These are phyloP conservation scores for Eidolon helvum DNA, from an alignment of 2,113 vertebrate species.

Conservation along the genomic window DNA sequence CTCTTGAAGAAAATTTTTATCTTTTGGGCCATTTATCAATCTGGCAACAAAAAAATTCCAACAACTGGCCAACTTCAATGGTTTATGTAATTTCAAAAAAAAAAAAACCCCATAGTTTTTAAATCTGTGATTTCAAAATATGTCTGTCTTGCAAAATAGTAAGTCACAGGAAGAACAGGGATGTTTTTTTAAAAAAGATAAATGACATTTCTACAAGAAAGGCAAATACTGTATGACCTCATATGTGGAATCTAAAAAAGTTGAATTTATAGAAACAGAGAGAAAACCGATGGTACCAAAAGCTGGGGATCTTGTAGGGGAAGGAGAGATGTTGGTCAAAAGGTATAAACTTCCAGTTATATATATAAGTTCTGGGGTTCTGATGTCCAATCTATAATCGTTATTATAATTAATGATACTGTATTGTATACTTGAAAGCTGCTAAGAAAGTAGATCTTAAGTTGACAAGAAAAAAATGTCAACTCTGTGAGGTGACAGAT, in stretches of 20 bases:
- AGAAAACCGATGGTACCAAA: background rate
- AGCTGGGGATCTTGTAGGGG: background rate
- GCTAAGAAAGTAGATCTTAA: background rate
- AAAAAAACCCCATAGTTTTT: background rate
- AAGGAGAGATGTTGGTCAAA: background rate
- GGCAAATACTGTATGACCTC: background rate
- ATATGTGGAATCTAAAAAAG: background rate
- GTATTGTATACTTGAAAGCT: background rate
- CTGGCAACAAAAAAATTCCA: constrained; percentile 19
- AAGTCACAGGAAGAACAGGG: background rate
- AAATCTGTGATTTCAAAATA: background rate
- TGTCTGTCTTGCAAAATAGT: background rate
- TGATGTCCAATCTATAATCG: background rate
- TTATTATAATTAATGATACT: background rate
- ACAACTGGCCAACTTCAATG: background rate
- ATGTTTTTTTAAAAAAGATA: background rate
- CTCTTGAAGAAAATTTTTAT: background rate
- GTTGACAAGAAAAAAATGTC: background rate
- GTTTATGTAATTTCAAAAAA: background rate
- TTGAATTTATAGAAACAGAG: background rate
- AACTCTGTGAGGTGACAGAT: background rate
- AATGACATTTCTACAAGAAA: background rate
- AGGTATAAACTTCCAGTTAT: background rate
- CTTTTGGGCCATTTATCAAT: background rate
- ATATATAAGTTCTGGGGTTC: background rate